Percentiles rank a stretch among this genome's conserved stretches.
Conservation (phyloP, 1,140 invertebrate genomes). For the Drosophila cardini region DNA sequence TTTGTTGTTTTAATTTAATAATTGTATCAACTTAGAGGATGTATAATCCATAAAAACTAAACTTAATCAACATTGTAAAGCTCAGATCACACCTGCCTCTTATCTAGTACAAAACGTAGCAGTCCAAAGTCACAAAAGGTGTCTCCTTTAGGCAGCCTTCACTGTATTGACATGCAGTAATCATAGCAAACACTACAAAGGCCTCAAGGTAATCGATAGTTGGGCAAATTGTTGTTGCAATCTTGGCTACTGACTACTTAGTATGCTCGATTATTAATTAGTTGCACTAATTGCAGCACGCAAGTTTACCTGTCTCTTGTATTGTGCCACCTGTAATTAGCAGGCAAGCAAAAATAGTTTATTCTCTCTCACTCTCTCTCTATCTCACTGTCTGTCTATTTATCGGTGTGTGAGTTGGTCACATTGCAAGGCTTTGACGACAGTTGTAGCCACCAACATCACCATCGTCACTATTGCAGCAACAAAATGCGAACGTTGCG, state of each 20-base stretch:
- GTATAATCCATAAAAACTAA: too few relatives aligned
- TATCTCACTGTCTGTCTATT: too few relatives aligned
- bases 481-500: constrained; percentile 35
- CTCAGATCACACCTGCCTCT: background rate
- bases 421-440: constrained; percentile 52
- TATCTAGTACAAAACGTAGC: background rate
- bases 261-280: constrained; percentile 54
- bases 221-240: background rate
- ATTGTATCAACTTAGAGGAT: too few relatives aligned
- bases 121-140: background rate
- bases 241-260: constrained; percentile 15
- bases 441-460: constrained; percentile 17
- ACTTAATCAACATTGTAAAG: background rate
- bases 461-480: constrained; percentile 11
- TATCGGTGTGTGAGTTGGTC: constrained; percentile 26
- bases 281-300: constrained; percentile 46
- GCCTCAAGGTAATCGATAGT: constrained; percentile 19
- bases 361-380: too few relatives aligned
- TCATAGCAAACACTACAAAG: background rate
- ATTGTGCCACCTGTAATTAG: constrained; percentile 21
- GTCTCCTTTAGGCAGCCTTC: background rate
- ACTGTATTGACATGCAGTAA: background rate
- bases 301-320: constrained; percentile 9
- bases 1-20: constrained; percentile 1
- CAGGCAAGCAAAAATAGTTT: constrained; percentile 10